Conservation (phyloP, 2,113 vertebrate species). For the Ciconia maguari region DNA sequence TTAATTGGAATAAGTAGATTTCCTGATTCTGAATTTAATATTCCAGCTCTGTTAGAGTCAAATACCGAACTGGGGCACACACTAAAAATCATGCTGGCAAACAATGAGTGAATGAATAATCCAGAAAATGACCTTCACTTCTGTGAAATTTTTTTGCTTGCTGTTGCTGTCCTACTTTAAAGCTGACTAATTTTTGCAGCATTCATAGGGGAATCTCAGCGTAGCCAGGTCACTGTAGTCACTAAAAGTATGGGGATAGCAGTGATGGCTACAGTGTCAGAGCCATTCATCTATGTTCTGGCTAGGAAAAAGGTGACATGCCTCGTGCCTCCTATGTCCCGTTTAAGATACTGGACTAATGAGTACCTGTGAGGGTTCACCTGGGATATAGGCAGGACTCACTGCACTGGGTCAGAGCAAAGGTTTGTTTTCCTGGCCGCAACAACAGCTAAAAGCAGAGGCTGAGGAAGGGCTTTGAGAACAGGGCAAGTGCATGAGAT, state of each 20-base stretch:
- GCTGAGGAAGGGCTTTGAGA: not conserved
- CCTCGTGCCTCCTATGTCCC: not conserved
- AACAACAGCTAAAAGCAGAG: not conserved
- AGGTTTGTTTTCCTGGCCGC: not conserved
- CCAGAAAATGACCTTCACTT: not conserved
- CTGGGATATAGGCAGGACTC: not conserved
- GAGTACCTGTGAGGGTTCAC: not conserved
- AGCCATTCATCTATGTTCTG: not conserved
- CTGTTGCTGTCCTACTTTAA: not conserved
- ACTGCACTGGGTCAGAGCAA: rapidly evolving
- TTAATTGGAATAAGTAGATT: not conserved
- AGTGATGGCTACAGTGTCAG: not conserved
- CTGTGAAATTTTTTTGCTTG: not conserved
- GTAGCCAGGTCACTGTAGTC: not conserved
- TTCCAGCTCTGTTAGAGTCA: not conserved
- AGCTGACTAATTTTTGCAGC: not conserved
- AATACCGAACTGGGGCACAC: not conserved
- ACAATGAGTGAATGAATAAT: not conserved
- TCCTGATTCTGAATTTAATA: not conserved
- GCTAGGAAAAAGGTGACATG: not conserved
- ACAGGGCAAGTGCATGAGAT: not conserved
- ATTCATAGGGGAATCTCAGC: not conserved
- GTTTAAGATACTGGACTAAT: not conserved
- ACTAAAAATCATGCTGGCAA: not conserved
- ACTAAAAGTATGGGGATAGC: not conserved